These are phyloP conservation scores for Epinotia nisella DNA, from an alignment of 2,888 invertebrate genomes.

Conservation along the genomic window DNA sequence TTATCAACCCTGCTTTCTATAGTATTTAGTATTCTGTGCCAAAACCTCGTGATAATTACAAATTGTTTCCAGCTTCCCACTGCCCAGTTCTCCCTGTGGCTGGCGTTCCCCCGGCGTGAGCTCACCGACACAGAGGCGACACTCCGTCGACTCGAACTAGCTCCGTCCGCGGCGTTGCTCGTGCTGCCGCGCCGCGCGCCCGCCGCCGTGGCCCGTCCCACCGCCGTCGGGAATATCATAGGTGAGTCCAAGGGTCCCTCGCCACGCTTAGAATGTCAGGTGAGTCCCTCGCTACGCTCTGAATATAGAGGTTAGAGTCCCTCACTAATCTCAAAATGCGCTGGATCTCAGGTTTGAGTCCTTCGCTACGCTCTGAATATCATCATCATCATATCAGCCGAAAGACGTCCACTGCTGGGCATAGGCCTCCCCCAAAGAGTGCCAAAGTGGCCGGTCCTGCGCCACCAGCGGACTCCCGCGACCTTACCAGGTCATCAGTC, in stretches of 20 bases:
- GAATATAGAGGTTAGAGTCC: too few species aligned
- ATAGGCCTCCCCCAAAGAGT: too few species aligned
- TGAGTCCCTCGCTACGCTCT: too few species aligned
- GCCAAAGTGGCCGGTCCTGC: too few species aligned
- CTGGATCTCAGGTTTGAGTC: neutral
- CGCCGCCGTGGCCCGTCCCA: conserved; percentile 53
- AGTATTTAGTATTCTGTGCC: too few species aligned
- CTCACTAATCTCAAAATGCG: neutral
- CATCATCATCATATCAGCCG: too few species aligned
- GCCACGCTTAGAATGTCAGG: too few species aligned
- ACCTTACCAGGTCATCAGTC: too few species aligned
- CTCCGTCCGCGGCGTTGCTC: conserved; percentile 90
- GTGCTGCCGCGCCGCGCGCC: conserved; percentile 85
- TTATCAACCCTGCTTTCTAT: too few species aligned
- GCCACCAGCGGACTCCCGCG: too few species aligned
- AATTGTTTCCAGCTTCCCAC: conserved; percentile 55
- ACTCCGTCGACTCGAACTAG: conserved; percentile 87
- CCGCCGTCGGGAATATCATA: conserved; percentile 53
- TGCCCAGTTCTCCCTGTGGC: conserved; percentile 89
- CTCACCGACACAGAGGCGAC: conserved; percentile 85
- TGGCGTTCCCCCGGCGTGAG: conserved; percentile 90
- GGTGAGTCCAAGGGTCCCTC: conserved; percentile 50
- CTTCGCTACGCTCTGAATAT: neutral
- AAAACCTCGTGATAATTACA: too few species aligned
- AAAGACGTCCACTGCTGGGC: too few species aligned